Evolutionary conservation across 2,888 invertebrate genomes (phyloP).

Genomic region (Monoplex corrugatus): DNA sequence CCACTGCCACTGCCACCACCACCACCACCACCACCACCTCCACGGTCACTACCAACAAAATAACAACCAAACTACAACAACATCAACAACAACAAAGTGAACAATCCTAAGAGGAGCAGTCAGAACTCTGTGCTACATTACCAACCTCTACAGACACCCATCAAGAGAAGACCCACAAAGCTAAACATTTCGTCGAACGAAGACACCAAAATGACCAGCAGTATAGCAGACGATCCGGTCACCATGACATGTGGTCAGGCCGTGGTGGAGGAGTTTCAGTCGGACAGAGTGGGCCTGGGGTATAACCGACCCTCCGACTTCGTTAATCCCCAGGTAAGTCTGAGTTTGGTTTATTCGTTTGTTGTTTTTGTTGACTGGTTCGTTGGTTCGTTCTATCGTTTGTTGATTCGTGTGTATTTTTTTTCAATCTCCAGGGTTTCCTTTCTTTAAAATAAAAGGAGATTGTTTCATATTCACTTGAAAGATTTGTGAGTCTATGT

Average conservation of each 20-base stretch:
- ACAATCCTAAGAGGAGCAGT: too few species aligned
- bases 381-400: not conserved
- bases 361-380: not conserved
- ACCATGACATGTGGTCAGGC: constrained; percentile 40
- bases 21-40: not conserved
- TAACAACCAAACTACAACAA: too few species aligned
- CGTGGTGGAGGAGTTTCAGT: constrained; percentile 64
- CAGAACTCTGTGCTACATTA: too few species aligned
- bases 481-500: too few species aligned
- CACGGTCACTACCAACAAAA: not conserved
- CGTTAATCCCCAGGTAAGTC: constrained; percentile 66
- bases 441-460: too few species aligned
- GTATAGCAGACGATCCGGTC: constrained; percentile 22
- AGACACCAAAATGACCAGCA: not conserved
- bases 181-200: too few species aligned
- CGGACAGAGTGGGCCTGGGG: constrained; percentile 67
- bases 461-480: too few species aligned
- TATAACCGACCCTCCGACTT: constrained; percentile 68
- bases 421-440: too few species aligned
- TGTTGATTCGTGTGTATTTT: too few species aligned
- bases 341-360: not conserved
- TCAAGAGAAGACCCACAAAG: too few species aligned
- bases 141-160: too few species aligned
- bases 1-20: not conserved
- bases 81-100: too few species aligned